Evolutionary conservation across 2,797 vertebrate species (phyloP), one percentile per base, ranked within the genome.

Genomic region (Poeciliopsis presidionis): DNA sequence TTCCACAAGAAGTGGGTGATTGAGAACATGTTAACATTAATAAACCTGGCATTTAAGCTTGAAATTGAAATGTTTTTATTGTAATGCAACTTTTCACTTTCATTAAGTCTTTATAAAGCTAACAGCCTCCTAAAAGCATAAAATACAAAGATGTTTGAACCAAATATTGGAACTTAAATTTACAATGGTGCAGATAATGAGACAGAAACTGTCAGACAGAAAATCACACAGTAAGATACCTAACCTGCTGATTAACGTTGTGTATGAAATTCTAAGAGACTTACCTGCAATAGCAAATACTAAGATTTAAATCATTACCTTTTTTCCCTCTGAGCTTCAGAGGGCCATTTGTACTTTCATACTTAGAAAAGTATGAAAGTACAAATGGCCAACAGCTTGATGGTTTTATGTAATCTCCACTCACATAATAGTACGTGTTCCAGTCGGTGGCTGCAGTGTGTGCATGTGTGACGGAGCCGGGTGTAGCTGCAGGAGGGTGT

Each of bases 401-500:
- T 22, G 20, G 2, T 16, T 5, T 41, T 41, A 41, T 45, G 25
- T 25, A 59, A 30, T 22, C 9, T 70, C 12, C 55, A 90, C 94
- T 94, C 81, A 95, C 94, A 7, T 95, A 95, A 87, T 95, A 95
- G 83, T 95, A 95, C 39, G 93, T 67, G 88, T 90, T 95, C 94
- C 94, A 95, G 90, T 95, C 94, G 0, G 93, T 77, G 77, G 93
- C 78, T 5, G 93, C 79, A 6, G 93, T 78, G 84, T 93, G 94
- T 51, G 91, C 2, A 28, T 93, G 93, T 0, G 91, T 74, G 51
- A 91, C 90, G 0, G 91, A 72, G 85, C 6, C 83, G 0, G 93
- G 86, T 1, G 89, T 13, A 20, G 93, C 87, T 0, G 92, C 86
- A 0, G 86, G 84, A 0, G 92, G 92, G 76, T 95, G 95, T 22